phyloP scores from a whole-genome alignment of 2,797 vertebrate species.

The Lithobates sylvaticus region DNA sequence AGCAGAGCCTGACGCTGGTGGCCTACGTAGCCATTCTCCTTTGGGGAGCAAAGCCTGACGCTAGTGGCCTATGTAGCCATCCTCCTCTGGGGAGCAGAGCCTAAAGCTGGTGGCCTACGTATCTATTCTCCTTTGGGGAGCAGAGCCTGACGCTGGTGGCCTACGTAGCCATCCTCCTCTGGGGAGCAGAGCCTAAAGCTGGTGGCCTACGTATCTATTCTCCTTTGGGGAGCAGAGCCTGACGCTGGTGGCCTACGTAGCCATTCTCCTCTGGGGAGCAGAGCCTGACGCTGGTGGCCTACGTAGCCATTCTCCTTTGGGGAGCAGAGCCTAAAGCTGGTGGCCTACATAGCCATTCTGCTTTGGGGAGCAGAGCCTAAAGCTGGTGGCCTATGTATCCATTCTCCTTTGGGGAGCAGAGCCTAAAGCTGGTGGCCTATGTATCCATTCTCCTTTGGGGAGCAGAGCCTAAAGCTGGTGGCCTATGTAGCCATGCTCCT shows the following conservation, averaged over 20 bases:
- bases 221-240: not conserved
- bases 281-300: not conserved
- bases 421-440: not conserved
- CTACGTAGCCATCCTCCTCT: too few relatives aligned
- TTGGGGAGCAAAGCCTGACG: not conserved
- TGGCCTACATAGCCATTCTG: too few relatives aligned
- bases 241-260: not conserved
- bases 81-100: not conserved
- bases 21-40: too few relatives aligned
- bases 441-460: not conserved
- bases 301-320: not conserved
- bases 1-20: not conserved
- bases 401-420: not conserved
- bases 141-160: not conserved
- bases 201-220: too few relatives aligned
- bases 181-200: not conserved
- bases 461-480: not conserved
- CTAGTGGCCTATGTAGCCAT: too few relatives aligned
- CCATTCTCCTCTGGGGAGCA: too few relatives aligned
- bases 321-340: too few relatives aligned
- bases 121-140: not conserved
- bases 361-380: not conserved
- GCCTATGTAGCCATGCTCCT: too few relatives aligned
- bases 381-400: too few relatives aligned
- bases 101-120: not conserved